These are phyloP conservation scores for Parapristionchus giblindavisi DNA, from an alignment of 2,888 invertebrate genomes.

Conservation along the genomic window DNA sequence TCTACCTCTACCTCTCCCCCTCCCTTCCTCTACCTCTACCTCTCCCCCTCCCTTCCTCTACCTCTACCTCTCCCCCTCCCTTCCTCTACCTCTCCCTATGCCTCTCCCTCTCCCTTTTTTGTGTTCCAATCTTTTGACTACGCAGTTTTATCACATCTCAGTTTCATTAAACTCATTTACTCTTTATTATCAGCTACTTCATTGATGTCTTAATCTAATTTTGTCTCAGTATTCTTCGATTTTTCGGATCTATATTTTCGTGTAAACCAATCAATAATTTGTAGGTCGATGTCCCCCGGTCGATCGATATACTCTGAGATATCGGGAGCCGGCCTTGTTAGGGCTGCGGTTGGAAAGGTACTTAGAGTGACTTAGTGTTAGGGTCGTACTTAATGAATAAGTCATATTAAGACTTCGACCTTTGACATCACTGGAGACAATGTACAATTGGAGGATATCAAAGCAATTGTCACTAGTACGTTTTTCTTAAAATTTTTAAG, in stretches of 20 bases:
- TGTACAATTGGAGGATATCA: slow-evolving; percentile 54
- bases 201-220: too few relatives aligned
- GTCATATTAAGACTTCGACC: slow-evolving; percentile 65
- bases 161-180: too few relatives aligned
- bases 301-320: slow-evolving; percentile 60
- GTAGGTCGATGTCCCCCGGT: slow-evolving; percentile 35
- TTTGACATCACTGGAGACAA: slow-evolving; percentile 58
- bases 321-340: slow-evolving; percentile 68
- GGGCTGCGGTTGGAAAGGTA: slow-evolving; percentile 79
- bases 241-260: slow-evolving; percentile 5
- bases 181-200: too few relatives aligned
- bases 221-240: too few relatives aligned
- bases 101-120: too few relatives aligned
- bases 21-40: too few relatives aligned
- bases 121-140: too few relatives aligned
- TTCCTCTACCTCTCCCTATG: too few relatives aligned
- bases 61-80: too few relatives aligned
- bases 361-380: slow-evolving; percentile 66
- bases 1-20: too few relatives aligned
- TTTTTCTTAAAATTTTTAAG: background rate
- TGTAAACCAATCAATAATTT: background rate
- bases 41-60: too few relatives aligned
- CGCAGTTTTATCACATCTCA: too few relatives aligned
- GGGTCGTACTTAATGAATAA: slow-evolving; percentile 74
- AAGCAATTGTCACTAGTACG: slow-evolving; percentile 42